Evolutionary conservation across 2,113 vertebrate genomes (phyloP).

Genomic region (Epinephelus moara): DNA sequence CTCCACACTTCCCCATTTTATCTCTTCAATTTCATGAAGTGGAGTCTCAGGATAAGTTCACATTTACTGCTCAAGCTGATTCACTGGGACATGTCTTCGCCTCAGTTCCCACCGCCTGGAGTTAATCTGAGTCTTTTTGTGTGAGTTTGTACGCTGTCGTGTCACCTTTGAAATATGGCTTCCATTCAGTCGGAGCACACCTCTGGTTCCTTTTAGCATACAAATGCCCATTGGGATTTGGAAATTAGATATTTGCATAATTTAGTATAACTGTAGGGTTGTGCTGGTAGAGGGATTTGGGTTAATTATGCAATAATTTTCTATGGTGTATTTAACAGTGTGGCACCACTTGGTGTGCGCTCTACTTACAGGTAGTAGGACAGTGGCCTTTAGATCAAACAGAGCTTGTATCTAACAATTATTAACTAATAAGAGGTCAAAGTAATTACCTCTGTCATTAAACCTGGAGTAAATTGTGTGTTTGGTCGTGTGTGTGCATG

Average conservation of each 20-base stretch:
- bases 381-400: background rate
- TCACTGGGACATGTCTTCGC: background rate
- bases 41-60: background rate
- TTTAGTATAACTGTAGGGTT: conserved; percentile 8
- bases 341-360: background rate
- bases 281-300: background rate
- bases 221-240: conserved; percentile 2
- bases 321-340: conserved; percentile 10
- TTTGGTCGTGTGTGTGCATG: too few species aligned
- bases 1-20: background rate
- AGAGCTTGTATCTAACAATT: background rate
- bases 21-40: conserved; percentile 9
- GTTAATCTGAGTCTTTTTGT: conserved; percentile 7
- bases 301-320: conserved; percentile 33
- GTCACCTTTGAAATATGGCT: background rate
- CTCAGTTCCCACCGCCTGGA: background rate
- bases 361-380: background rate
- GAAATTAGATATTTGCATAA: conserved; percentile 11
- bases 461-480: too few species aligned
- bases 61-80: background rate
- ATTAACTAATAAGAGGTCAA: background rate
- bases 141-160: background rate
- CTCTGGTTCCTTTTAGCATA: conserved; percentile 4
- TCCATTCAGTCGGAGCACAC: conserved; percentile 14
- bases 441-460: background rate